Evolutionary conservation across 2,888 invertebrate species (phyloP), one percentile per base, ranked within the genome.

Genomic region (Phragmatobia fuliginosa): DNA sequence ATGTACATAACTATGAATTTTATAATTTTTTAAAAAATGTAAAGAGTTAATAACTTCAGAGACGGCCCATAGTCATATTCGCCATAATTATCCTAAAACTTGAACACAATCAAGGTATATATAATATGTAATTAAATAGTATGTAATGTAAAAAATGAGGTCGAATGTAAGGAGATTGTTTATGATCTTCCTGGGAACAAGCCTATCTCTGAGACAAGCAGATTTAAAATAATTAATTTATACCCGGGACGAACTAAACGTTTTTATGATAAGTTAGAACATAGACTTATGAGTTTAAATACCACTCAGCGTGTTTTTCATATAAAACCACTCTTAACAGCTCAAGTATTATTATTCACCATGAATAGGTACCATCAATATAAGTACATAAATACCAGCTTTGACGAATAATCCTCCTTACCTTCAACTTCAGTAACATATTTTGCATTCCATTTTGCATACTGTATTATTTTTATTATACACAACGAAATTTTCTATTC

Each of bases 401-500:
- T 11, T n/a, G n/a, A 11, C 3, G 11, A 5, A 25, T 25, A 49
- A 2, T 2, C 10, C 45, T 49, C 45, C 45, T 49, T 49, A 52
- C 56, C 56, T 56, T 7, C 16, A 56, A 14, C 56, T 16, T 16
- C 25, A 5, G 28, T 56, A 56, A 16, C 21, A 41, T 36, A 52
- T 16, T 58, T 41, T 41, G 56, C 14, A 56, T 38, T 69, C 62
- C 66, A 36, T 58, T 59, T 62, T 56, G n/a, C 28, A 65, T 61
- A 58, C 32, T 36, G 52, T 52, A 14, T 38, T 31, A 32, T 56
- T 66, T 52, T 56, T 38, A 36, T 71, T 56, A 45, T 66, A 63
- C 58, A 77, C 75, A 80, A 73, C 80, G 80, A 80, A 80, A 58
- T 71, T 72, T 41, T 58, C 62, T n/a, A 32, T 36, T 59, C 21